A percentile compares a stretch with the other conserved stretches of the same genome.
phyloP scores from a whole-genome alignment of 2,797 vertebrate genomes.

The Cossypha heuglini region DNA sequence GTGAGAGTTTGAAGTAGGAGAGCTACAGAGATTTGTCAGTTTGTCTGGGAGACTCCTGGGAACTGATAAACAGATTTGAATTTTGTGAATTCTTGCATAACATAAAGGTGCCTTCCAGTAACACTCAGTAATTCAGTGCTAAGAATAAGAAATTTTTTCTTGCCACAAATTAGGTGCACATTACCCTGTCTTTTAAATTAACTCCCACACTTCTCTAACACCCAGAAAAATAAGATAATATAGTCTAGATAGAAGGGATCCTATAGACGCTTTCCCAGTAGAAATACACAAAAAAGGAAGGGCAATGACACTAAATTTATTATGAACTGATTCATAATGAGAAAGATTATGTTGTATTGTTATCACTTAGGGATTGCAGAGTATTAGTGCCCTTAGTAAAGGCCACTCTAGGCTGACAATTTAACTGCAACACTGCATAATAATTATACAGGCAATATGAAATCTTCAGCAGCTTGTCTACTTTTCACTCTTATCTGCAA shows the following conservation, averaged over 20 bases:
- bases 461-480: conserved; percentile 45
- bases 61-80: not conserved
- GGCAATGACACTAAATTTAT: not conserved
- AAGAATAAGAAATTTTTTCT: not conserved
- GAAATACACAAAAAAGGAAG: not conserved
- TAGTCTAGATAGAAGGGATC: not conserved
- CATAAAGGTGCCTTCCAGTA: not conserved
- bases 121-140: not conserved
- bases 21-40: not conserved
- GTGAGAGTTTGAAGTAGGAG: not conserved
- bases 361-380: not conserved
- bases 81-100: not conserved
- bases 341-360: conserved; percentile 1
- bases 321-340: not conserved
- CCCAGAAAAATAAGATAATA: not conserved
- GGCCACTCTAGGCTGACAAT: not conserved
- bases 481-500: conserved; percentile 7
- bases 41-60: not conserved
- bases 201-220: not conserved
- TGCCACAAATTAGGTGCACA: not conserved
- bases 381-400: conserved; percentile 5
- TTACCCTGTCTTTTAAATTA: not conserved
- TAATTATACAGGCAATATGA: conserved; percentile 32
- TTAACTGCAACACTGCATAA: conserved; percentile 3
- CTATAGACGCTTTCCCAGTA: not conserved